Base-by-base conservation (phyloP, 1,140 invertebrate species). In the Euura lappo region DNA sequence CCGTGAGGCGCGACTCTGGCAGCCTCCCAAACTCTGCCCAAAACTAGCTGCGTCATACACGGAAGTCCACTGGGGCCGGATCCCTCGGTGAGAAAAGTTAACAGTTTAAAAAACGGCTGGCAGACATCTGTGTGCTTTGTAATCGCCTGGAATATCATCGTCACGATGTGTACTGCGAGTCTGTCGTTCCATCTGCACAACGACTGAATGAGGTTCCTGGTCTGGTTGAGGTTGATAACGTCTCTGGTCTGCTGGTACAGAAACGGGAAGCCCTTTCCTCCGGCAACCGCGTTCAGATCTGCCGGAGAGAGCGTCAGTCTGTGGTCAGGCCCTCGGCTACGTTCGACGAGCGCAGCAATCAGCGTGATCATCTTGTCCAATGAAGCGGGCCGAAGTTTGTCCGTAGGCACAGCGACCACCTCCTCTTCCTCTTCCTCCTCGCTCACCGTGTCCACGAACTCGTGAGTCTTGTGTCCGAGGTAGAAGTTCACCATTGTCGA, bases 291-390 rank as follows among this genome's bases (percentile, higher is more conserved):
- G 77, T 91, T 93, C 44, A 95, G 93, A 85, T 98, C 96, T 72
- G 92, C 92, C 2, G 93, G 89, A 3, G 92, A 93, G 4, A 98
- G 85, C n/a, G 93, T 91, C 5, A 98, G 87, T 72, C 92, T 87
- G 73, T 92, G 93, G 86, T 93, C 91, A 6, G 93, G 89, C 73
- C 94, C 94, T 13, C 96, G 88, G 44, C 96, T 97, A 72, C 95
- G 93, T 83, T 98, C 97, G 43, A 98, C 95, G 45, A 98, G 89
- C 2, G 93, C 91, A 4, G 95, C 95, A 45, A 97, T 93, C 4
- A 98, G 85, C 6, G 95, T 94, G 68, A 98, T 96, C 97, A 98
- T 98, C 88, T 98, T 98, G 84, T 98, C 97, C n/a, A 98, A 86
- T 0, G 96, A 96, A 2, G 94, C 94, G 0, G 96, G 95, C 77